Evolutionary conservation across 2,113 vertebrate genomes (phyloP), one percentile per base, ranked within the genome.

Genomic region (Cyprinus carpio): DNA sequence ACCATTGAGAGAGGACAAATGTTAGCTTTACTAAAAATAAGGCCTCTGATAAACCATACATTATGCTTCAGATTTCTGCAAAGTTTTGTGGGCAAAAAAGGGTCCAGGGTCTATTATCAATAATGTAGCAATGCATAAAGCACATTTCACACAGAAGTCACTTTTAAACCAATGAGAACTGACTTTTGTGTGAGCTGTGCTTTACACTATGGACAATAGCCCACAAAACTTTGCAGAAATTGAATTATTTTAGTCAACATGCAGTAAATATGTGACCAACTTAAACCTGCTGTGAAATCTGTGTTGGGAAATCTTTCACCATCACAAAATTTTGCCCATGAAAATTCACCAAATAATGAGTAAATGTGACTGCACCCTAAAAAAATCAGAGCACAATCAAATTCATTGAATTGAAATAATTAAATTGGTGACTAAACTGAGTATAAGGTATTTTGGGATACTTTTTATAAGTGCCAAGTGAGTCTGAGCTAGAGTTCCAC

Each of bases 1-100:
- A 90, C 86, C 43, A 83, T 85, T 29, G 92, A 75, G 76, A 94
- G 91, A 92, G 34, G 29, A 75, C 49, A 83, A 58, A 85, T n/a
- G 49, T 89, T 72, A 67, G 34, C 58, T 71, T 37, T 58, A 25
- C 58, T 49, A 71, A 69, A 43, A 69, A 34, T 16, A 25, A 46
- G 18, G 51, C 12, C 25, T 29, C 16, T 27, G 46, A 29, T 51
- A 15, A 76, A 76, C 46, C 43, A 76, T 11, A 76, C 3, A 76
- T 54, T 29, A 76, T 54, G 74, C 46, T 76, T 13, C 46, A 10
- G 46, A 43, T 31, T 31, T 64, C 25, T 2, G 13, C 13, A 2
- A 16, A 16, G 2, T 65, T 65, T 34, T 69, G 65, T 9, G 4
- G 29, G 65, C 29, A 69, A 69, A 65, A 51, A 16, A 69, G 9